Evolutionary conservation across 2,888 invertebrate genomes (phyloP).

Genomic region (Aricia artaxerxes): DNA sequence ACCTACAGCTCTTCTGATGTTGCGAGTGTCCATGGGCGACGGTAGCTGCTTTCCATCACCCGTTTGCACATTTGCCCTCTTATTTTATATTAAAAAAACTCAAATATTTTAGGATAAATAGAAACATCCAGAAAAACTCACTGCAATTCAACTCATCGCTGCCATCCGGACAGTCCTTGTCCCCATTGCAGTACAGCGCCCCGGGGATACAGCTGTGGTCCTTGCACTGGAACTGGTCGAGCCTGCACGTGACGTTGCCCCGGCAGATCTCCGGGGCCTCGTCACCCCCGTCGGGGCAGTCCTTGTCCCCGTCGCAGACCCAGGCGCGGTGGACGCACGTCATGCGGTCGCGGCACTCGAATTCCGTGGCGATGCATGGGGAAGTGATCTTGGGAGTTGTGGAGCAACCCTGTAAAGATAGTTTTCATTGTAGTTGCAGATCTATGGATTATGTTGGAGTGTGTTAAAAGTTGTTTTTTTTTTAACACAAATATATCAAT

Average conservation of each 20-base stretch:
- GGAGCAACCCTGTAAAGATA: constrained; percentile 80
- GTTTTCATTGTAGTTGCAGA: no score
- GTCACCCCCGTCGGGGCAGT: constrained; percentile 91
- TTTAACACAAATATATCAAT: no score
- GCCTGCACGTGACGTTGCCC: constrained; percentile 87
- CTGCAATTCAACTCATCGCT: constrained; percentile 93
- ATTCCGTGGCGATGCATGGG: constrained; percentile 86
- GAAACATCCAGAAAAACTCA: constrained; percentile 59
- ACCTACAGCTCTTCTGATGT: no score
- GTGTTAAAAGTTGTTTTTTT: no score
- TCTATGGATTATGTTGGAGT: no score
- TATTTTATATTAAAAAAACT: no score
- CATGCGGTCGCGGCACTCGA: constrained; percentile 88
- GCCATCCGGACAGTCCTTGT: constrained; percentile 89
- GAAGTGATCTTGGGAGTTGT: constrained; percentile 76
- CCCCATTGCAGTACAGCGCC: constrained; percentile 90
- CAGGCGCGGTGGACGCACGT: constrained; percentile 90
- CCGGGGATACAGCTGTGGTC: constrained; percentile 90
- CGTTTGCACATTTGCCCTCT: no score
- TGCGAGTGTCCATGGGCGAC: no score
- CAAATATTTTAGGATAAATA: no score
- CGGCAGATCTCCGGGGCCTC: constrained; percentile 84
- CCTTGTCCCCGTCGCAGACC: constrained; percentile 91
- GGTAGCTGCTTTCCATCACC: no score
- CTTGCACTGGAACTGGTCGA: constrained; percentile 93